phyloP scores from a whole-genome alignment of 2,797 vertebrate species.

The Hirundo rustica region DNA sequence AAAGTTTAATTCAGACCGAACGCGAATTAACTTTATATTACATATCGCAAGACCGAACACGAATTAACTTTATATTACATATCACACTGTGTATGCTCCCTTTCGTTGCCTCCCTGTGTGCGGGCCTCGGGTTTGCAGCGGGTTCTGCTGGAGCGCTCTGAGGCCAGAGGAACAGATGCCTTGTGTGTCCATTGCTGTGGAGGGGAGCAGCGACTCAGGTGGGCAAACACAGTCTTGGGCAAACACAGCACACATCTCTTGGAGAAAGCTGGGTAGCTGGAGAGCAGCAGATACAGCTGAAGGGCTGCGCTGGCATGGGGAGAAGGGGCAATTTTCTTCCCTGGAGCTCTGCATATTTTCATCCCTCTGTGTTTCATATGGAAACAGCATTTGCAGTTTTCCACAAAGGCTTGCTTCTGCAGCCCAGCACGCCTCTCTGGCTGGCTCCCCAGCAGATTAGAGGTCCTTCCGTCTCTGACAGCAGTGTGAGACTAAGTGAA shows the following conservation, averaged over 20 bases:
- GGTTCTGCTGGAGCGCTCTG: not conserved
- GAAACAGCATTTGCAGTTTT: not conserved
- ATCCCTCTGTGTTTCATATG: not conserved
- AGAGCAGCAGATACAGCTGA: not conserved
- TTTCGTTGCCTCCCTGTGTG: fast-evolving
- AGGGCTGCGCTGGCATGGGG: not conserved
- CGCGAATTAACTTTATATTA: too few species aligned
- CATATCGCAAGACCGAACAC: too few species aligned
- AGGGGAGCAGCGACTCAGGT: not conserved
- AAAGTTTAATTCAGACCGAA: too few species aligned
- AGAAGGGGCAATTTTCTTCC: not conserved
- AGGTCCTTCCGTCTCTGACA: not conserved
- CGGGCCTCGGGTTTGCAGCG: not conserved
- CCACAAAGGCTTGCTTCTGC: not conserved
- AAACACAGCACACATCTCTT: not conserved
- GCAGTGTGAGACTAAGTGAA: not conserved
- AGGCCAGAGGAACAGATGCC: not conserved
- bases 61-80: too few species aligned
- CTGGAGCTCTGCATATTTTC: not conserved
- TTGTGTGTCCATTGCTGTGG: not conserved
- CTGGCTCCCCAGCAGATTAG: conserved; percentile 12
- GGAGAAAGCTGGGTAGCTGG: not conserved
- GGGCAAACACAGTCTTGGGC: not conserved
- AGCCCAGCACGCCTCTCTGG: not conserved
- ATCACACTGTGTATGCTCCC: fast-evolving